Evolutionary conservation across 1,140 invertebrate genomes (phyloP), one percentile per base, ranked within the genome.

Genomic region (Drosophila obscura): DNA sequence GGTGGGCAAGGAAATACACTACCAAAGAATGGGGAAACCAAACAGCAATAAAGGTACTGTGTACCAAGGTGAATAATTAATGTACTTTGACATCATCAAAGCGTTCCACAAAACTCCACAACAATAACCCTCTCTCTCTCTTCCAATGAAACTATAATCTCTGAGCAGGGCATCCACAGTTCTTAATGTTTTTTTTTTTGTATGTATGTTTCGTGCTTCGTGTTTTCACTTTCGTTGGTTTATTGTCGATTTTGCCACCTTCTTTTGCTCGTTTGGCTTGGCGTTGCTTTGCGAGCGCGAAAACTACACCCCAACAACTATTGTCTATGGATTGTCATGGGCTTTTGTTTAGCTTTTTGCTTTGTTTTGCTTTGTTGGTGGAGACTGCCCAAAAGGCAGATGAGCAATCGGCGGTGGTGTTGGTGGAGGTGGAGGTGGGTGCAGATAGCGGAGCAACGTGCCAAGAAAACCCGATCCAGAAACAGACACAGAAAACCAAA

Each of bases 151-250:
- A 46, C 0, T 51, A 15, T 51, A 2, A 13, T 22, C 39, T 22
- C 39, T 48, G 31, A 0, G 13, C 5, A 69, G 66, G 15, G 63
- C 26, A 57, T 49, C 11, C n/a, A 15, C 11, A 43, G 11, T 41
- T 45, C 53, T 46, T 7, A 5, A 48, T 48, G 44, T 52, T 48
- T 28, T 24, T n/a, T 8, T 22, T 15, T 1, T n/a, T n/a, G n/a
- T n/a, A n/a, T 3, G 7, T 15, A 19, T 19, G 35, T 4, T 31
- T 56, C 19, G 13, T 22, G 15, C 19, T 39, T 52, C 6, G 7
- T 6, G 59, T 79, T 80, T 80, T 80, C 71, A 75, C 65, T 71
- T 80, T 80, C 51, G 26, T 61, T 43, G 35, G 24, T 7, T 41
- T 49, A 19, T 44, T 67, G 45, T 56, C 48, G 45, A 13, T 26